Base-by-base conservation (phyloP, 2,797 vertebrate species). In the Intellagama lesueurii region DNA sequence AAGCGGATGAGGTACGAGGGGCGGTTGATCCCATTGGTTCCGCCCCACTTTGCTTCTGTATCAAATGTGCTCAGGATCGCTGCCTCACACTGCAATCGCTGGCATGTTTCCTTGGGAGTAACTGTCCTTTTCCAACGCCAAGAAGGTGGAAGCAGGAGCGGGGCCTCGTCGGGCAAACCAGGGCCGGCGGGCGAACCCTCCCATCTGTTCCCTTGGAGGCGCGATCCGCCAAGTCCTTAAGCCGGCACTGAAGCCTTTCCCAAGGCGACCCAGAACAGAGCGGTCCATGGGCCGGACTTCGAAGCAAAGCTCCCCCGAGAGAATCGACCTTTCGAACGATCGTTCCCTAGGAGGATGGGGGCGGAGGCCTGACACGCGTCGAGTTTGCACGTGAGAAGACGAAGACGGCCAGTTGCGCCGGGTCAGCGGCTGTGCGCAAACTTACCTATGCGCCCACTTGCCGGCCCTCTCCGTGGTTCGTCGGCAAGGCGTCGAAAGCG, bases 341-440 rank as follows among this genome's bases (percentile, higher is more conserved):
- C 26, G 30, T 26, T 3, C 19, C 68, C 14, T 2, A 12, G 28
- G 40, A 14, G 7, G 11, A 1, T 7, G 40, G 22, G 9, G 8
- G n/a, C 9, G 12, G 35, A 2, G 4, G 40, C 26, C 16, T 22
- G 85, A 64, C 60, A 1, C 85, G 75, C 7, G 47, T 56, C 16
- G 11, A 28, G 47, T 35, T 14, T 64, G 82, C 88, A 72, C 32
- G 75, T 89, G 82, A 60, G 88, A 85, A 89, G 2, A 32, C 81
- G 49, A 64, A 64, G 60, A 0, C 12, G 19, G 7, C 40, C 44
- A 35, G 60, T 35, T 22, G 35, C 22, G 19, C 3, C n/a, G 7
- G 24, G 68, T 40, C 47, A 32, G 16, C 5, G 28, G 12, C 11
- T 11, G 22, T 16, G 22, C 52, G 9, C 70, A 28, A 14, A 47